phyloP scores from a whole-genome alignment of 2,888 invertebrate genomes.

The Tinea semifulvella region DNA sequence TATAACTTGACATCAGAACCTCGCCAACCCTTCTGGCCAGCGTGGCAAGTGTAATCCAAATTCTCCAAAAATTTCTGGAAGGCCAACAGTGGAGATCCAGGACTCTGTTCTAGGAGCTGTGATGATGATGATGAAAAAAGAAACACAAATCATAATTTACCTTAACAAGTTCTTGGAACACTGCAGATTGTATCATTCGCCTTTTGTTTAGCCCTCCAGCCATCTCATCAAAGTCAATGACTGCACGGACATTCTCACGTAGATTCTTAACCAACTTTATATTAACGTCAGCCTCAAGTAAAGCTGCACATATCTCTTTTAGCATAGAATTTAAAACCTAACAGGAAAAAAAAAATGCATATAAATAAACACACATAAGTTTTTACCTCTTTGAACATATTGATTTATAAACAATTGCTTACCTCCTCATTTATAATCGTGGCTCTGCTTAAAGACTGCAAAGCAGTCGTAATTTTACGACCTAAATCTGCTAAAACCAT shows the following conservation, averaged over 20 bases:
- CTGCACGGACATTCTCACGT: constrained; percentile 95
- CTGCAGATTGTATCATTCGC: constrained; percentile 98
- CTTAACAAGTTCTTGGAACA: constrained; percentile 97
- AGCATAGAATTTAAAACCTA: constrained; percentile 98
- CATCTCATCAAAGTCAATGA: constrained; percentile 99
- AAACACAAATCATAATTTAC: constrained; percentile 43
- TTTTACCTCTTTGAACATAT: constrained; percentile 24
- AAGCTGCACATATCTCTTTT: constrained; percentile 97
- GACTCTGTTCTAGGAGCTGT: too few relatives aligned
- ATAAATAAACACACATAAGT: not conserved
- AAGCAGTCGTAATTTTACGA: constrained; percentile 97
- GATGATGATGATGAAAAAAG: too few relatives aligned
- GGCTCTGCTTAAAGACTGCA: constrained; percentile 96
- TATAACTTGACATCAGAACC: too few relatives aligned
- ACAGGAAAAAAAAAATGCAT: constrained; percentile 20
- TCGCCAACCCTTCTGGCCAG: too few relatives aligned
- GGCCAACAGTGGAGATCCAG: too few relatives aligned
- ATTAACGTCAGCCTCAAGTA: constrained; percentile 97
- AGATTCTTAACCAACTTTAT: constrained; percentile 94
- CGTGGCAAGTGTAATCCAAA: too few relatives aligned
- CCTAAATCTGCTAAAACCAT: constrained; percentile 99
- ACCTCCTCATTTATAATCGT: constrained; percentile 99
- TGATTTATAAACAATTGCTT: constrained; percentile 23
- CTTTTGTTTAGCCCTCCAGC: constrained; percentile 98
- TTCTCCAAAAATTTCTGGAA: too few relatives aligned